phyloP scores from a whole-genome alignment of 2,888 invertebrate species.

The Euzetes globulus region DNA sequence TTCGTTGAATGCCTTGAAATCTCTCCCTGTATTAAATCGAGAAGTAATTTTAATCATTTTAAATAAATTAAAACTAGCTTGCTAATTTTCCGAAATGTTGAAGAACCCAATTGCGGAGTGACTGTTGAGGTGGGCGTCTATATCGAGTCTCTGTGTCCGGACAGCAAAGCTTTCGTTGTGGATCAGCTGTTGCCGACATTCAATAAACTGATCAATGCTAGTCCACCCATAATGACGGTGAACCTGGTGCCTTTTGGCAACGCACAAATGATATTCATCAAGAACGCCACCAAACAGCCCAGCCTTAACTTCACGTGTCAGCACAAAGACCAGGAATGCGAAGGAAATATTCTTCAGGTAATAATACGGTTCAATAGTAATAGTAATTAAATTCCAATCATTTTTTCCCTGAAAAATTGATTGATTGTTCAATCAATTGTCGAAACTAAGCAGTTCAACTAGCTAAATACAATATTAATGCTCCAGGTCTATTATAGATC shows the following conservation, averaged over 20 bases:
- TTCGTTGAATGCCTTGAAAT: neutral
- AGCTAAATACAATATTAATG: no score
- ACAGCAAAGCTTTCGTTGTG: neutral
- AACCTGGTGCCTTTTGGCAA: conserved; percentile 4
- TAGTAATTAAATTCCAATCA: no score
- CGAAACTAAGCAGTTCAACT: no score
- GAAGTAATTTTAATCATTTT: neutral
- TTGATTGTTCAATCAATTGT: no score
- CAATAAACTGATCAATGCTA: neutral
- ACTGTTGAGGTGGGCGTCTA: conserved; percentile 11
- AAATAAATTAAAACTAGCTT: no score
- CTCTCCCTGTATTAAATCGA: neutral
- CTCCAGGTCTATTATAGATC: no score
- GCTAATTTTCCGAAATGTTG: neutral
- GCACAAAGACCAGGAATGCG: neutral
- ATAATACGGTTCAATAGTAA: no score
- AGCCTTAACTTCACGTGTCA: neutral
- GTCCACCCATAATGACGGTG: neutral
- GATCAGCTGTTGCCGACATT: neutral
- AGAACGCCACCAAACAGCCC: neutral
- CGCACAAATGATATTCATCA: neutral
- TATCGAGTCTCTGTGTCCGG: neutral
- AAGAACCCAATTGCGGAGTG: neutral
- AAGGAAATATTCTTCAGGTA: conserved; percentile 13
- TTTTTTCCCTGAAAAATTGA: no score